Base-by-base conservation (phyloP, 2,113 vertebrate genomes). In the Solea solea region DNA sequence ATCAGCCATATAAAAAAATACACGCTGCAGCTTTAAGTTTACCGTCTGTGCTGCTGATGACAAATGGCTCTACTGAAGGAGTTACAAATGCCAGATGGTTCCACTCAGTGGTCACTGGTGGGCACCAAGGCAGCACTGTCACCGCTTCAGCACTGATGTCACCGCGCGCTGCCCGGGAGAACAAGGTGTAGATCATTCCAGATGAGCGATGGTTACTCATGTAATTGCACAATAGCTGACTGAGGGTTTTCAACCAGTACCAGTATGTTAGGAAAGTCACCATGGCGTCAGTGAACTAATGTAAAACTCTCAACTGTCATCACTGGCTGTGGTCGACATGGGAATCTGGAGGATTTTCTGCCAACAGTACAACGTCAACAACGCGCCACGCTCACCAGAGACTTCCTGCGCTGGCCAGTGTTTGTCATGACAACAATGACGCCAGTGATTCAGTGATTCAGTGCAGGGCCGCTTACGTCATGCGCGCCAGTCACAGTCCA, bases 151-250 rank as follows among this genome's bases (percentile, higher is more conserved):
- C 0, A 82, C 79, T 1, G 7, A 11, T 6, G 73, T 71, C 1
- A 60, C 41, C 45, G 84, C 48, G 72, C 68, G 92, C 80, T 84
- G 67, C 25, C 83, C 65, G 81, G 86, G 21, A 21, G 21, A 21
- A 48, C 5, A 92, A 86, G 63, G 63, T 57, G 34, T 91, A 88
- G 25, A 63, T 50, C 25, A 80, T 77, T 75, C 68, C 93, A 83
- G 69, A 92, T 9, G 13, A 66, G 11, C 52, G 40, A 58, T 8
- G 48, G 11, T 27, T 57, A 48, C 13, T 59, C 11, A 50, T 28
- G 49, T 11, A 63, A 2, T 12, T 8, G 5, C 28, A 41, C 10
- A 49, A 50, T 21, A 28, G 48, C 52, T 45, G 39, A 74, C 55
- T 39, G 12, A 46, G 39, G 10, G 21, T 21, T 21, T 64, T 44